Evolutionary conservation across 2,113 vertebrate genomes (phyloP), one percentile per base, ranked within the genome.

Genomic region (human (Homo sapiens)): DNA sequence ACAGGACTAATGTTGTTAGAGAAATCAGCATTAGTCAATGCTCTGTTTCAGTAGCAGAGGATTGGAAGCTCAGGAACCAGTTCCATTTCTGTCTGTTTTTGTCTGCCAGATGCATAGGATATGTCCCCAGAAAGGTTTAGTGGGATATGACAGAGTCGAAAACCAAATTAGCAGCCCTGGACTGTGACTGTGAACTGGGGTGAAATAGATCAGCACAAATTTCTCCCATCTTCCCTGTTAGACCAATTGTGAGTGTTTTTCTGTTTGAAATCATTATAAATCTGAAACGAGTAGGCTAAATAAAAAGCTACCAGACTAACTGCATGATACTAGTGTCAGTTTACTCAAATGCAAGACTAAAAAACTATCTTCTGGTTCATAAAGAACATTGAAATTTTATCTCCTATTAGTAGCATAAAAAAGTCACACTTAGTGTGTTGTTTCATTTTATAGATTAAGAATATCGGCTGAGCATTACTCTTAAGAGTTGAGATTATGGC

Each of bases 11-110:
- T 94, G 90, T 90, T 96, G 82, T 97, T 96, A 96, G 87, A 89
- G 92, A 95, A 95, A 95, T 94, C 97, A 94, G 96, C 92, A 94
- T 97, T 95, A 97, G 88, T 95, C 85, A 79, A 45, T 84, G 85
- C 64, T 89, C 78, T 95, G 18, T 96, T 95, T 97, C 91, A 89
- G 70, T 6, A 72, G 48, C 20, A 79, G 59, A 97, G 78, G 30
- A 45, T 25, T 94, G 75, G 35, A 35, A 93, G 14, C 84, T 81
- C 81, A 92, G 78, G 68, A 88, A 73, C 52, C 93, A 90, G 59
- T 80, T 93, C 50, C 3, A 0, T 86, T 81, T 96, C 92, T 97
- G 96, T 93, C 96, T 96, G 83, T 66, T 93, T 96, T 82, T 75
- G 73, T 90, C 81, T 96, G 90, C 90, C 76, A 89, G 72, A 88